These are phyloP conservation scores for Eupeodes luniger DNA, from an alignment of 2,888 invertebrate genomes.

Conservation along the genomic window DNA sequence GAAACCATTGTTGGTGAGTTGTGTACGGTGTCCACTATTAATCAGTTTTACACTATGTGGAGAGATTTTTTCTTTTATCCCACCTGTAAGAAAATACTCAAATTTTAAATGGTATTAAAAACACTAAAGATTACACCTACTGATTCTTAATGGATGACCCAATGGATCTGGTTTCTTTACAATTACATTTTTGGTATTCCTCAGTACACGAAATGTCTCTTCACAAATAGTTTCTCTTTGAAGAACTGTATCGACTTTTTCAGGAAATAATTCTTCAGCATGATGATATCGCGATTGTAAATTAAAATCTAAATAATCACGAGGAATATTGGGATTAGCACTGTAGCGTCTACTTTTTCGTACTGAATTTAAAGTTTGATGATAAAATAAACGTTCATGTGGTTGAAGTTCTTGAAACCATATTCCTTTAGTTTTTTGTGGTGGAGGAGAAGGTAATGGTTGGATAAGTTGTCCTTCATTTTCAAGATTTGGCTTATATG, in stretches of 20 bases:
- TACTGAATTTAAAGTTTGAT: constrained; percentile 86
- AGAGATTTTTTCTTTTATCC: constrained; percentile 87
- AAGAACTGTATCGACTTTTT: constrained; percentile 87
- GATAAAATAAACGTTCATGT: constrained; percentile 84
- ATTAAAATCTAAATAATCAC: constrained; percentile 89
- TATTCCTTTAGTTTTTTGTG: constrained; percentile 76
- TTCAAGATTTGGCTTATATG: constrained; percentile 83
- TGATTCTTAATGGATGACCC: constrained; percentile 85
- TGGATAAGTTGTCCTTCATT: constrained; percentile 84
- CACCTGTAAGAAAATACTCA: constrained; percentile 83
- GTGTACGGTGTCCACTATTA: constrained; percentile 92
- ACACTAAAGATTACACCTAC: constrained; percentile 69
- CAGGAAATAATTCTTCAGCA: constrained; percentile 87
- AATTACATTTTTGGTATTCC: constrained; percentile 85
- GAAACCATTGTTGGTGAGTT: constrained; percentile 92
- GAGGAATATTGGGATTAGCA: constrained; percentile 84
- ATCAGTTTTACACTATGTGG: constrained; percentile 91
- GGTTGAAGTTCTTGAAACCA: constrained; percentile 83
- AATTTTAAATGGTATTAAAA: background rate
- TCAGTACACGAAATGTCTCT: constrained; percentile 88
- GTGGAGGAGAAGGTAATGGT: constrained; percentile 80
- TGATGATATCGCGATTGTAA: constrained; percentile 89
- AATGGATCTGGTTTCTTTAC: constrained; percentile 83
- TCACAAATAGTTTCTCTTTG: constrained; percentile 89
- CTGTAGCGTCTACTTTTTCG: constrained; percentile 84